Conservation (phyloP, 2,113 vertebrate genomes). For the Oncorhynchus nerka region DNA sequence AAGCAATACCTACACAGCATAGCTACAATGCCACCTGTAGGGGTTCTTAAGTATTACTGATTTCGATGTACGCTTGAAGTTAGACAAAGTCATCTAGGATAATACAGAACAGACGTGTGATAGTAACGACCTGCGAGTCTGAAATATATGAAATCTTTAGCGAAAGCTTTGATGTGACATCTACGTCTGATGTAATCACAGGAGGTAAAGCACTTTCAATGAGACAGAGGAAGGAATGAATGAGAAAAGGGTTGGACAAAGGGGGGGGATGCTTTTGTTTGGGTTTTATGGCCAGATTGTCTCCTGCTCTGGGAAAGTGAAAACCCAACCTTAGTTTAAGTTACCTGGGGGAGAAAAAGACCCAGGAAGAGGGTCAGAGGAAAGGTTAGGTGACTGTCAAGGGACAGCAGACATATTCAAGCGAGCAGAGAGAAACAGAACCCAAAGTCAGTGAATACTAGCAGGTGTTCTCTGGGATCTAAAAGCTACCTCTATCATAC, state of each 20-base stretch:
- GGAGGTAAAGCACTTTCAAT: not conserved
- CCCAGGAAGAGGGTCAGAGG: not conserved
- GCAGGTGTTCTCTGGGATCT: not conserved
- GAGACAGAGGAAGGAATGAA: not conserved
- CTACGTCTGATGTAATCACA: not conserved
- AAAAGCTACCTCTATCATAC: not conserved
- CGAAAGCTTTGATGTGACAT: too few species aligned
- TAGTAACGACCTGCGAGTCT: too few species aligned
- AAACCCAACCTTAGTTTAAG: not conserved
- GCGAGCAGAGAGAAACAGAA: not conserved
- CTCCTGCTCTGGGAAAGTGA: not conserved
- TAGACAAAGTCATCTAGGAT: not conserved
- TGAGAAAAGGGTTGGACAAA: not conserved
- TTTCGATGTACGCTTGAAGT: not conserved
- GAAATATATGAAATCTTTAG: too few species aligned
- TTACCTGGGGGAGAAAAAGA: not conserved
- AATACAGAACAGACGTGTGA: not conserved
- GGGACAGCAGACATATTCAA: not conserved
- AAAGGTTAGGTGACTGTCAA: not conserved
- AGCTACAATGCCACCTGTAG: not conserved
- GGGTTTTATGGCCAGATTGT: not conserved
- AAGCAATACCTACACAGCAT: not conserved
- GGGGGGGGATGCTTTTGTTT: constrained; percentile 8
- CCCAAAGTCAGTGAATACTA: too few species aligned
- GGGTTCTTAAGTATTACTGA: not conserved